phyloP scores from a whole-genome alignment of 2,113 vertebrate species.

The Leptobrachium ailaonicum region DNA sequence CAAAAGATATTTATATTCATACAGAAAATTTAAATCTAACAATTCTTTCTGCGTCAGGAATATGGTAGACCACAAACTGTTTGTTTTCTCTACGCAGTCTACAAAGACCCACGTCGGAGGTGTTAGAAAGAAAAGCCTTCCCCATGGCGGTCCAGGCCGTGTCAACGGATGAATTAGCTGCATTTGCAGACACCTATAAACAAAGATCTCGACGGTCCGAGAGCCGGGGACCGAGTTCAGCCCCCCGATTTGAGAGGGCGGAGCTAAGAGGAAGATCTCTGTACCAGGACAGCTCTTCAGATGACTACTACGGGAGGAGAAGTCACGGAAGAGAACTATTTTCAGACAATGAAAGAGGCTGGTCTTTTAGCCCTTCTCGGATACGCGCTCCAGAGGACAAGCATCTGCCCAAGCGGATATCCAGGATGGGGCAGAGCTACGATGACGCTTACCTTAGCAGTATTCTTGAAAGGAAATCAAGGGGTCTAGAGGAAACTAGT shows the following conservation, averaged over 20 bases:
- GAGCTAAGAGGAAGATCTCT: constrained; percentile 63
- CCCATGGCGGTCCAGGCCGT: constrained; percentile 78
- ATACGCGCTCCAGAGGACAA: constrained; percentile 75
- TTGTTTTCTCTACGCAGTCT: constrained; percentile 63
- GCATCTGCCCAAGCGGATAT: constrained; percentile 70
- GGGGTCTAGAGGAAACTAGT: constrained; percentile 71
- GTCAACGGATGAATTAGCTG: constrained; percentile 93
- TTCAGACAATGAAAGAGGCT: constrained; percentile 67
- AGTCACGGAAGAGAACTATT: constrained; percentile 64
- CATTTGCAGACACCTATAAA: constrained; percentile 81
- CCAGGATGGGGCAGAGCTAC: constrained; percentile 78
- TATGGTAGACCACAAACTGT: background rate
- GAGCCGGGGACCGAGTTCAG: constrained; percentile 65
- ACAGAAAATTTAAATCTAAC: too few species aligned
- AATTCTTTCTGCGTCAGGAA: too few species aligned
- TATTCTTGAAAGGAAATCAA: constrained; percentile 80
- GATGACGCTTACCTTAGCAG: constrained; percentile 79
- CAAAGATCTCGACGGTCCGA: constrained; percentile 69
- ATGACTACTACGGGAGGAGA: constrained; percentile 66
- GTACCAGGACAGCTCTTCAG: constrained; percentile 65
- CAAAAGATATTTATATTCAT: too few species aligned
- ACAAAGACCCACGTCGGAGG: constrained; percentile 85
- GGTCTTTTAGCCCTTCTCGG: constrained; percentile 72
- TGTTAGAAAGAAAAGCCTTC: constrained; percentile 85
- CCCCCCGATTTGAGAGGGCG: constrained; percentile 63